These are phyloP conservation scores for Morpho helenor DNA, from an alignment of 2,888 invertebrate genomes.

Conservation along the genomic window DNA sequence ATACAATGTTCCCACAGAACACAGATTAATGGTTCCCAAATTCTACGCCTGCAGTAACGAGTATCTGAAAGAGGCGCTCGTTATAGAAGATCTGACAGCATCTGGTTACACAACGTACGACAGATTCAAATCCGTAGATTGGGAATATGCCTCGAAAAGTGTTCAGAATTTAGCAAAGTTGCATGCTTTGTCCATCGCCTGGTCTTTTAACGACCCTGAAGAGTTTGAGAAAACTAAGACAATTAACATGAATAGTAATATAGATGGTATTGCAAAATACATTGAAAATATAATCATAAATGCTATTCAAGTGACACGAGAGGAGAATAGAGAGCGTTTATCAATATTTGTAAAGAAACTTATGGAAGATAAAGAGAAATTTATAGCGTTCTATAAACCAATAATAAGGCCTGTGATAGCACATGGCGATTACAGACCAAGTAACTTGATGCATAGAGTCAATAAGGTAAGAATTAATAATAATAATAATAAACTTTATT, in stretches of 20 bases:
- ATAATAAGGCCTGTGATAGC: slow-evolving; percentile 26
- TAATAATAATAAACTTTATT: too few species aligned
- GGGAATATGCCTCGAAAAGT: slow-evolving; percentile 37
- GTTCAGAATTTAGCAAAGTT: slow-evolving; percentile 40
- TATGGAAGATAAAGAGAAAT: slow-evolving; percentile 12
- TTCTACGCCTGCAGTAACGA: slow-evolving; percentile 29
- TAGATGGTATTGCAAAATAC: slow-evolving; percentile 15
- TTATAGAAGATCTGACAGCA: slow-evolving; percentile 36
- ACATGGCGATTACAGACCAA: slow-evolving; percentile 34
- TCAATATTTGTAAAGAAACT: slow-evolving; percentile 27
- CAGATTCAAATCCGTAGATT: slow-evolving; percentile 34
- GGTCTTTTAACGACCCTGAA: slow-evolving; percentile 37
- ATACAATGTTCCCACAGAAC: slow-evolving; percentile 28
- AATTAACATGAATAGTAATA: slow-evolving; percentile 10
- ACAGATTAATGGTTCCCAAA: slow-evolving; percentile 33
- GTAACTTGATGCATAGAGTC: slow-evolving; percentile 32
- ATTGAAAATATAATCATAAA: slow-evolving; percentile 18
- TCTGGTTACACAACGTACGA: slow-evolving; percentile 33
- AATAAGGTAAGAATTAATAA: slow-evolving; percentile 16
- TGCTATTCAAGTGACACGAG: slow-evolving; percentile 29
- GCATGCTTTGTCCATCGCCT: slow-evolving; percentile 46
- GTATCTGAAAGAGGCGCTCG: slow-evolving; percentile 30
- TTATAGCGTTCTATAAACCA: slow-evolving; percentile 27
- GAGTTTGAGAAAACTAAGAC: slow-evolving; percentile 26
- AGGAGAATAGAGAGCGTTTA: slow-evolving; percentile 36